These are phyloP conservation scores for Melieria picta DNA, from an alignment of 2,888 invertebrate genomes.

Conservation along the genomic window DNA sequence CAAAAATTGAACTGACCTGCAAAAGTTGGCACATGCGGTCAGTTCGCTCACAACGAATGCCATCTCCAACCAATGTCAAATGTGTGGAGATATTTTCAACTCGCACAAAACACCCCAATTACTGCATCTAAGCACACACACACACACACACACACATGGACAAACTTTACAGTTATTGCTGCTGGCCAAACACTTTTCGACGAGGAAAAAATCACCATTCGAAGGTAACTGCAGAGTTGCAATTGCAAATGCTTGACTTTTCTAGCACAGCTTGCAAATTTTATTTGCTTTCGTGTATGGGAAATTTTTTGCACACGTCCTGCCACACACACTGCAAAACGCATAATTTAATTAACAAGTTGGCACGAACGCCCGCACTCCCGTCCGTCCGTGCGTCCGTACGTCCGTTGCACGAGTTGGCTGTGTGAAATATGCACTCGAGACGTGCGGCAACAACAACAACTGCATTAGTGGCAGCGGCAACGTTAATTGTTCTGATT, in stretches of 20 bases:
- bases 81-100: too few relatives aligned
- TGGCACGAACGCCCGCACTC: slow-evolving; percentile 17
- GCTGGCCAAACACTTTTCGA: slow-evolving; percentile 15
- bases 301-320: slow-evolving; percentile 3
- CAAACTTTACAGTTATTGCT: slow-evolving; percentile 22
- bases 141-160: slow-evolving; percentile 15
- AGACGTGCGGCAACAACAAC: slow-evolving; percentile 20
- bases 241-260: slow-evolving; percentile 31
- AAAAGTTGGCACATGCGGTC: too few relatives aligned
- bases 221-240: slow-evolving; percentile 30
- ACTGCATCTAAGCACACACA: slow-evolving; percentile 2
- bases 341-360: slow-evolving; percentile 33
- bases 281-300: slow-evolving; percentile 23
- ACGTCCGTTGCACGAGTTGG: slow-evolving; percentile 17
- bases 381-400: slow-evolving; percentile 4
- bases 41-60: too few relatives aligned
- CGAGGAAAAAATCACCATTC: slow-evolving; percentile 5
- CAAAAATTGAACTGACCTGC: too few relatives aligned
- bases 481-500: slow-evolving; percentile 33
- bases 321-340: slow-evolving; percentile 26
- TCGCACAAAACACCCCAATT: too few relatives aligned
- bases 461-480: background rate
- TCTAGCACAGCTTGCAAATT: slow-evolving; percentile 28
- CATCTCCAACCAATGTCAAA: too few relatives aligned
- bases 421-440: slow-evolving; percentile 28